phyloP scores from a whole-genome alignment of 2,797 vertebrate species.

The Onychomys torridus region DNA sequence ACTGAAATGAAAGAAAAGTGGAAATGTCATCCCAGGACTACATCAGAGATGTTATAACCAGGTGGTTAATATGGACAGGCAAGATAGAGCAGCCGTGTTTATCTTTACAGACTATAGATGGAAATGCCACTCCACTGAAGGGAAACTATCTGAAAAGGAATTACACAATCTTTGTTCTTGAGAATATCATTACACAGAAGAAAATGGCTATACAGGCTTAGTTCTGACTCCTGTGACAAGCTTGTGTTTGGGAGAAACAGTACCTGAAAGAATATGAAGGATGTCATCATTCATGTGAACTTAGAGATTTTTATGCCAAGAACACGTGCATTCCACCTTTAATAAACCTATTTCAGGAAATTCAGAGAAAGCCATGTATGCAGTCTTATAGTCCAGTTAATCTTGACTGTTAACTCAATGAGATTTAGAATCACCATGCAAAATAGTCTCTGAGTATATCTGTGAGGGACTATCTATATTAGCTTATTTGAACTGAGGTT shows the following conservation, averaged over 20 bases:
- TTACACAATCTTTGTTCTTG: background rate
- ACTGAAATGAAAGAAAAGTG: background rate
- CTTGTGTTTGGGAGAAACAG: background rate
- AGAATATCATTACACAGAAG: slow-evolving; percentile 22
- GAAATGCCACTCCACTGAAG: slow-evolving; percentile 42
- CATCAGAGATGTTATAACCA: slow-evolving; percentile 6
- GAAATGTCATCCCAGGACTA: background rate
- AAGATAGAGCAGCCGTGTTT: background rate
- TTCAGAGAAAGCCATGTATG: background rate
- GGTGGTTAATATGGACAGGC: background rate
- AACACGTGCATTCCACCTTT: background rate
- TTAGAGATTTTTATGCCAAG: background rate
- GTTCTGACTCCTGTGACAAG: background rate
- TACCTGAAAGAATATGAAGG: background rate
- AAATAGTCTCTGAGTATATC: background rate
- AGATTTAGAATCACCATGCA: background rate
- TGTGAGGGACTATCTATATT: background rate
- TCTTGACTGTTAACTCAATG: background rate
- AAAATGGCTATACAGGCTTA: background rate
- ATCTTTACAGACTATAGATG: background rate
- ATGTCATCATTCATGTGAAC: background rate
- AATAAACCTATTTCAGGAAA: background rate
- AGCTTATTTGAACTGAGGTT: background rate
- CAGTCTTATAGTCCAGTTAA: background rate
- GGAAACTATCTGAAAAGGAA: slow-evolving; percentile 24